phyloP scores from a whole-genome alignment of 2,888 invertebrate species.

The Clanis bilineata region DNA sequence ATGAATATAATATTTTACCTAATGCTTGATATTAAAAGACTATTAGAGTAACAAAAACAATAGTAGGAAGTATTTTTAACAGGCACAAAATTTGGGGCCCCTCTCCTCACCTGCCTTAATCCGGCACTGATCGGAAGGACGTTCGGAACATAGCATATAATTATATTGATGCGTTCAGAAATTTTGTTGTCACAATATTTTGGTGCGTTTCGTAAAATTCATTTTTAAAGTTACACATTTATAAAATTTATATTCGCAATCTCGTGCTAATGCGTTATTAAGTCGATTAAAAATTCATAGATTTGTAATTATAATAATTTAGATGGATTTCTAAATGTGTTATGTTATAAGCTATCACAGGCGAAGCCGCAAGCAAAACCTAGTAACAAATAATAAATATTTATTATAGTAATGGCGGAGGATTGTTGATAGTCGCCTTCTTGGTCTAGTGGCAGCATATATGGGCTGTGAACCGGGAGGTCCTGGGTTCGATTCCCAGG shows the following conservation, averaged over 20 bases:
- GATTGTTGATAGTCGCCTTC: too few species aligned
- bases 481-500: too few species aligned
- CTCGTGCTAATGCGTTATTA: not conserved
- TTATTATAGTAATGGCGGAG: too few species aligned
- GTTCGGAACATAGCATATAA: slow-evolving; percentile 48
- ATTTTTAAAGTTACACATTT: not conserved
- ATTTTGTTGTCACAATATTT: slow-evolving; percentile 70
- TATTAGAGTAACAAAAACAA: too few species aligned
- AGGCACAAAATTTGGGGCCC: not conserved
- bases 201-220: slow-evolving; percentile 20
- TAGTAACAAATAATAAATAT: too few species aligned
- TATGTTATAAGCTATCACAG: too few species aligned
- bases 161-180: slow-evolving; percentile 61
- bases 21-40: too few species aligned
- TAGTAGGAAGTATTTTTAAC: too few species aligned
- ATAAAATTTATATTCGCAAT: not conserved
- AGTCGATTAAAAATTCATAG: not conserved
- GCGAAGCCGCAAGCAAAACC: too few species aligned
- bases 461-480: too few species aligned
- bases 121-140: slow-evolving; percentile 5
- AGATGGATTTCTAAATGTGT: not conserved
- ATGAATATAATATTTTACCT: too few species aligned
- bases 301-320: not conserved
- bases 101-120: not conserved
- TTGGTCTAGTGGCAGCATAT: too few species aligned